phyloP scores from a whole-genome alignment of 1,140 invertebrate species.

The Drosophila orena region DNA sequence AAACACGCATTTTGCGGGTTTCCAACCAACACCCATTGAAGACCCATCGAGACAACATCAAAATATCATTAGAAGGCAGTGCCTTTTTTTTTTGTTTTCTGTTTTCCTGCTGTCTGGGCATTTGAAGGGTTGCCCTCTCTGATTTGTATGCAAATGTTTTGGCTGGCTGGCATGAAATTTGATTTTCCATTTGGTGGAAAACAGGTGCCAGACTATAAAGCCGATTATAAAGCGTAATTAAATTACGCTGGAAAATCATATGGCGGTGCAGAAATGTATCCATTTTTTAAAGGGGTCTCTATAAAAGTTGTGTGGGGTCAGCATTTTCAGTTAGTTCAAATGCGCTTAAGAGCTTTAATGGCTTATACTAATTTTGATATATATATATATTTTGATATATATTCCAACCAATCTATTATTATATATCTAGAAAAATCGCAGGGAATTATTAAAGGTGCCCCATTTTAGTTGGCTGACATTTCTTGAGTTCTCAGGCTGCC shows the following conservation, averaged over 20 bases:
- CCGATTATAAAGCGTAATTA: slow-evolving; percentile 68
- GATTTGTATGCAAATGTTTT: slow-evolving; percentile 76
- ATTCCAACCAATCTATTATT: too few species aligned
- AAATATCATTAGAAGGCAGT: slow-evolving; percentile 74
- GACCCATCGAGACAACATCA: slow-evolving; percentile 80
- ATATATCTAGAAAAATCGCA: too few species aligned
- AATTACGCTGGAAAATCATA: slow-evolving; percentile 48
- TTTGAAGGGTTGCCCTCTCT: slow-evolving; percentile 73
- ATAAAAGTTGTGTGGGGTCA: neutral
- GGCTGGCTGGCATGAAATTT: slow-evolving; percentile 56
- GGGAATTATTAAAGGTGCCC: too few species aligned
- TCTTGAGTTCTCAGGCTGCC: neutral
- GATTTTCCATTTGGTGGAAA: slow-evolving; percentile 49
- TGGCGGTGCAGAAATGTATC: neutral
- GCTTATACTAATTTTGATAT: too few species aligned
- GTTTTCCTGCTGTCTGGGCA: slow-evolving; percentile 37
- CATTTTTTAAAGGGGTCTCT: neutral
- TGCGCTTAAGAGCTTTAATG: neutral
- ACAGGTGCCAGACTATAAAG: slow-evolving; percentile 55
- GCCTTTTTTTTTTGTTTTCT: slow-evolving; percentile 10
- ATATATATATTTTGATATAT: too few species aligned
- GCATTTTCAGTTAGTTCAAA: neutral
- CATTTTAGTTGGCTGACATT: slow-evolving; percentile 10
- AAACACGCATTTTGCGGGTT: slow-evolving; percentile 85
- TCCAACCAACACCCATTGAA: slow-evolving; percentile 71